Evolutionary conservation across 2,888 invertebrate species (phyloP).

Genomic region (Automeris io): DNA sequence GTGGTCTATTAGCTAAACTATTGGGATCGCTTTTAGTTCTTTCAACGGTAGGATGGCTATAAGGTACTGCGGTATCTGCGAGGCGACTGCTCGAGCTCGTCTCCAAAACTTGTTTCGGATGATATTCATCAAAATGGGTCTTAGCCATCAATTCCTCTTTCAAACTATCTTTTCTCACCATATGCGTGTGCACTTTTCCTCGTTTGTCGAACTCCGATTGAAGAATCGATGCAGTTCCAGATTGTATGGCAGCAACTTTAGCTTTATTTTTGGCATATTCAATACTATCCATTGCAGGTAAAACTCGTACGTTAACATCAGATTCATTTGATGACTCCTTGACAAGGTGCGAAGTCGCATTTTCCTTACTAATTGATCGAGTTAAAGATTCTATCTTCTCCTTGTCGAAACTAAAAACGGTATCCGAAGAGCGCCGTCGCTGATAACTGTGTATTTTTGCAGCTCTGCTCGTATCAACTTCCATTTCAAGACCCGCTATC

Average conservation of each 20-base stretch:
- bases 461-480: slow-evolving; percentile 62
- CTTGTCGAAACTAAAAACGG: slow-evolving; percentile 86
- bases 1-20: slow-evolving; percentile 83
- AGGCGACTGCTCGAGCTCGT: slow-evolving; percentile 73
- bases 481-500: slow-evolving; percentile 70
- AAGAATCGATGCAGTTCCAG: slow-evolving; percentile 72
- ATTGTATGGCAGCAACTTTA: slow-evolving; percentile 34
- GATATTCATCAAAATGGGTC: slow-evolving; percentile 83
- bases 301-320: slow-evolving; percentile 63
- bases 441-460: slow-evolving; percentile 72
- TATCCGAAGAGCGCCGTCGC: slow-evolving; percentile 82
- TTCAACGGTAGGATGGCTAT: slow-evolving; percentile 85
- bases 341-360: slow-evolving; percentile 49
- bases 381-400: slow-evolving; percentile 85
- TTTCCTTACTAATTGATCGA: slow-evolving; percentile 69
- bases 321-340: slow-evolving; percentile 74
- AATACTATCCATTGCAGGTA: slow-evolving; percentile 74
- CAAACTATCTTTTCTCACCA: slow-evolving; percentile 71
- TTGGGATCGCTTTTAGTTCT: slow-evolving; percentile 93
- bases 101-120: slow-evolving; percentile 79
- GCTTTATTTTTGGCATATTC: slow-evolving; percentile 77
- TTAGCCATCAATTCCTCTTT: slow-evolving; percentile 81
- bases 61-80: slow-evolving; percentile 71
- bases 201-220: slow-evolving; percentile 80
- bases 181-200: slow-evolving; percentile 56